Conservation (phyloP, 1,140 invertebrate genomes). For the Drosophila arawakana region DNA sequence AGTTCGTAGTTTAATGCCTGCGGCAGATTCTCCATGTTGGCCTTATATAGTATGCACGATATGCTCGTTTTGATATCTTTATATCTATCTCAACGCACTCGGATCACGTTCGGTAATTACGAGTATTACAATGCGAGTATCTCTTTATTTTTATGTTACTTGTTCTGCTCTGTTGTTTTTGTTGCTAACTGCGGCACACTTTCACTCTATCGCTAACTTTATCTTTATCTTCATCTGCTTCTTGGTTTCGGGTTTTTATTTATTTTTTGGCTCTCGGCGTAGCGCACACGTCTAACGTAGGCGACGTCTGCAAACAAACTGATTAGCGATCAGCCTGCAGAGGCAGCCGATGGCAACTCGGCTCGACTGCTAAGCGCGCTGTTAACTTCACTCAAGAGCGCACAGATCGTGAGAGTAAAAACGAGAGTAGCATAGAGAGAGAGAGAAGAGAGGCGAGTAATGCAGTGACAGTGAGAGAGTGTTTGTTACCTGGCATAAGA, state of each 20-base stretch:
- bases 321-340: conserved; percentile 48
- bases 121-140: conserved; percentile 38
- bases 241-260: conserved; percentile 28
- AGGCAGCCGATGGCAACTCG: conserved; percentile 41
- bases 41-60: conserved; percentile 41
- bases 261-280: conserved; percentile 25
- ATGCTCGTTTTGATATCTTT: neutral
- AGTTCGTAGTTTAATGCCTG: conserved; percentile 79
- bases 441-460: too few species aligned
- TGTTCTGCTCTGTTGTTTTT: conserved; percentile 1
- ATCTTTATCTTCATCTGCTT: conserved; percentile 39
- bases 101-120: conserved; percentile 32
- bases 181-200: conserved; percentile 52
- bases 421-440: neutral
- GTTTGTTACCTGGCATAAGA: conserved; percentile 50
- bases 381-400: conserved; percentile 67
- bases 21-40: conserved; percentile 67
- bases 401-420: neutral
- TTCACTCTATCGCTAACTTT: conserved; percentile 57
- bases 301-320: conserved; percentile 75
- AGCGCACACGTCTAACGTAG: conserved; percentile 56
- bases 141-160: conserved; percentile 33
- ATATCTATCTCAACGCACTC: neutral
- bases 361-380: conserved; percentile 33
- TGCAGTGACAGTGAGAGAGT: neutral